Evolutionary conservation across 1,140 invertebrate genomes (phyloP), one percentile per base, ranked within the genome.

Genomic region (Drosophila chauvacae): DNA sequence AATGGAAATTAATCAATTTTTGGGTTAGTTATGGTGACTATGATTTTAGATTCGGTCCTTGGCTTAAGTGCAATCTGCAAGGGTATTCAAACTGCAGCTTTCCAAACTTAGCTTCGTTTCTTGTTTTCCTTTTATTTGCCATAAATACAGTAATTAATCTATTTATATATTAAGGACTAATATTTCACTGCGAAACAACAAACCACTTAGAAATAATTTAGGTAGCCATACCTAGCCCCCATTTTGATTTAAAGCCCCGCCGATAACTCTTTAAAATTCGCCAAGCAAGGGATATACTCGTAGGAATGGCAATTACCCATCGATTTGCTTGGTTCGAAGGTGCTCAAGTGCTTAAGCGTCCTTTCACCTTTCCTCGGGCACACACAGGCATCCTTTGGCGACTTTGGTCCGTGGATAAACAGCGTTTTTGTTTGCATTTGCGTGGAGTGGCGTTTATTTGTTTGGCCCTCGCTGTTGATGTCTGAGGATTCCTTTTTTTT

Each of bases 401-500:
- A 61, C 48, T 66, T 51, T 44, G 51, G 57, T 55, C 66, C 47
- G 41, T 62, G 63, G 55, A 75, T 63, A 77, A 84, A 85, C 56
- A 62, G 50, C 64, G 26, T 60, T 50, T 77, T 68, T 87, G 64
- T 77, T 77, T 83, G 83, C 65, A 72, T 87, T 86, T 76, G 66
- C 56, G 50, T 68, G 51, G 39, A 53, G 41, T 47, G 39, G 44
- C 48, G 62, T 59, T 77, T 78, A 47, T 70, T 76, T 78, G 64
- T 30, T 79, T 75, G 56, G 37, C 30, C 51, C 51, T 23, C 48
- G 30, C 42, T 68, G 66, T 66, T 30, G 62, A 66, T 70, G 66
- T 70, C 63, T 70, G 30, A 18, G 48, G 35, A 57, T 23, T 26
- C 20, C 33, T 28, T 72, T 57, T 57, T 44, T 48, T 37, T 26